Evolutionary conservation across 2,797 vertebrate genomes (phyloP), one percentile per base, ranked within the genome.

Genomic region (Sphenodon punctatus): DNA sequence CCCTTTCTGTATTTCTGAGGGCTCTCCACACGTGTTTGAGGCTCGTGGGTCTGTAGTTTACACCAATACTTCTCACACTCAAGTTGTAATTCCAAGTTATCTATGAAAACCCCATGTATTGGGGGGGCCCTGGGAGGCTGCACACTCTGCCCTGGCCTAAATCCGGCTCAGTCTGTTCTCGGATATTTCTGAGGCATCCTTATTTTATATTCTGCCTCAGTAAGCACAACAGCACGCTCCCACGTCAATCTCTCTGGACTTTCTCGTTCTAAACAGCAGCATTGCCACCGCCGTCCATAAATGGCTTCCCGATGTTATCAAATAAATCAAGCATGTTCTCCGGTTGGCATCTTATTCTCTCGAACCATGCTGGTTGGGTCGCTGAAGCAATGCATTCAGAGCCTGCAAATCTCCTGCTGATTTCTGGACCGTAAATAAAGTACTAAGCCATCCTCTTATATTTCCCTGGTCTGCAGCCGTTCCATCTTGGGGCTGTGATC

Each of bases 311-410:
- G 88, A 76, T 88, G 88, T 67, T 88, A 80, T 87, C 82, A 81
- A 93, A 95, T 94, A 94, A 95, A 95, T 94, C 92, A 92, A 13
- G 66, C 88, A 59, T 86, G 79, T 55, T 72, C 51, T 5, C 59
- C 43, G 77, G 85, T 72, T 10, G 30, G 76, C 10, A 87, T 85
- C 89, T 67, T 68, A 39, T 69, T 84, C 85, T 76, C 87, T 81
- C 89, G 80, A 42, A 86, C 34, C 53, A 87, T 80, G 89, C 77
- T 73, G n/a, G 85, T 75, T 92, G 89, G 90, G 82, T 86, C 87
- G 78, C 68, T 53, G 85, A 67, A 82, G 74, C 43, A 92, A 86
- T 49, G 71, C 79, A 34, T 87, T 81, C 76, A 69, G 66, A 83
- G 41, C 67, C 67, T 82, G 42, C 71, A 88, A 88, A 84, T 3